Evolutionary conservation across 2,888 invertebrate species (phyloP).

Genomic region (Lasioglossum leucozonium): DNA sequence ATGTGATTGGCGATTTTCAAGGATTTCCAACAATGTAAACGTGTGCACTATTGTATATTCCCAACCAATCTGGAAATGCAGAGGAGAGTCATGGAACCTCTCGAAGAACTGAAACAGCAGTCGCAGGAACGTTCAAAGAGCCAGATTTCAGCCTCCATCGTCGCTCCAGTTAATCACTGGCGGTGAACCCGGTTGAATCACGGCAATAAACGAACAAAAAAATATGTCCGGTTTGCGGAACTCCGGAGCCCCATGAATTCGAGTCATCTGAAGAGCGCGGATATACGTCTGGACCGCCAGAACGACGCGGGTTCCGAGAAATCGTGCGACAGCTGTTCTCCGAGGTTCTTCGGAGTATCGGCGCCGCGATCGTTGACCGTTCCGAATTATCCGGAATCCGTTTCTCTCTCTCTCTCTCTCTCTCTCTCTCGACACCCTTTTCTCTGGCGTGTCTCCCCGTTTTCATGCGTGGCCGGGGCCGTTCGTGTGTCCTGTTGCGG

Average conservation of each 20-base stretch:
- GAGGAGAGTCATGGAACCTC: background rate
- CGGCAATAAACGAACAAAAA: background rate
- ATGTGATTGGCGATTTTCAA: too few relatives aligned
- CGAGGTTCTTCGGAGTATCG: background rate
- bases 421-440: conserved; percentile 38
- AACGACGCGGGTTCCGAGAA: background rate
- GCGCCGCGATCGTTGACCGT: conserved; percentile 57
- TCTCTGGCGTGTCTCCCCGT: conserved; percentile 32
- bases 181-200: background rate
- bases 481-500: conserved; percentile 25
- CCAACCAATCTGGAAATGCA: background rate
- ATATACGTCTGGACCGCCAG: background rate
- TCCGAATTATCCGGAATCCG: conserved; percentile 51
- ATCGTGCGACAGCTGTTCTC: background rate
- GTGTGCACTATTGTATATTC: background rate
- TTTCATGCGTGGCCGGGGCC: conserved; percentile 29
- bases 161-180: background rate
- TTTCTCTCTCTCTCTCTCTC: background rate
- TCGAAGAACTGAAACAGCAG: background rate
- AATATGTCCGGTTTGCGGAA: background rate
- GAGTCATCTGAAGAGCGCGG: background rate
- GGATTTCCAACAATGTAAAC: background rate
- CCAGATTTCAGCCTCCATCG: background rate
- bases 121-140: background rate
- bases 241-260: background rate